Percentiles rank a stretch among this genome's conserved stretches.
Conservation (phyloP, 2,888 invertebrate genomes). For the Chesias legatella region DNA sequence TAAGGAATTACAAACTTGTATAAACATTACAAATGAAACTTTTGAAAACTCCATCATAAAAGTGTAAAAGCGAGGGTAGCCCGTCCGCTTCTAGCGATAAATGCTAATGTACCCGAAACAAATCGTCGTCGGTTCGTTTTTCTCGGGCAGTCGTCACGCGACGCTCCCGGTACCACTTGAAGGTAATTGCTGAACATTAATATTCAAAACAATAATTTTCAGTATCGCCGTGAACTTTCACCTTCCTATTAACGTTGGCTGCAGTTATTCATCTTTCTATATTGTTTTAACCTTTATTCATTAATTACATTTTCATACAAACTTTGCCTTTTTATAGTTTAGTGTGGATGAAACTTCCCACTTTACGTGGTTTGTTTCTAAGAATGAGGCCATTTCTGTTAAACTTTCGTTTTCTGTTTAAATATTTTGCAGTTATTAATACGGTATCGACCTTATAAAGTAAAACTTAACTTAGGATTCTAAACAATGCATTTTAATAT, state of each 20-base stretch:
- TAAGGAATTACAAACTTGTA: background rate
- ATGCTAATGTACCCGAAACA: conserved; percentile 45
- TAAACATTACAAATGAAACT: background rate
- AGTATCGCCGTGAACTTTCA: conserved; percentile 64
- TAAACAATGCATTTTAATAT: conserved; percentile 30
- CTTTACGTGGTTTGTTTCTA: too few relatives aligned
- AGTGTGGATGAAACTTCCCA: too few relatives aligned
- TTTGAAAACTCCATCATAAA: conserved; percentile 11
- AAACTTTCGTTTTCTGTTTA: conserved; percentile 59
- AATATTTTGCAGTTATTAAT: conserved; percentile 42
- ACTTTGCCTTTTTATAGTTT: too few relatives aligned
- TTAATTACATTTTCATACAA: too few relatives aligned
- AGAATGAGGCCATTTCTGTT: conserved; percentile 13
- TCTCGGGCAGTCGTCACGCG: conserved; percentile 57
- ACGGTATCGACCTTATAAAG: conserved; percentile 51
- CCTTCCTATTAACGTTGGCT: conserved; percentile 37
- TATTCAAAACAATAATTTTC: conserved; percentile 63
- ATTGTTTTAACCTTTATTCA: too few relatives aligned
- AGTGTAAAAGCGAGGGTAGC: conserved; percentile 29
- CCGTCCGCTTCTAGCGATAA: conserved; percentile 36
- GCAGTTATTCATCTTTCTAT: too few relatives aligned
- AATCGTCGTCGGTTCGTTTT: conserved; percentile 51
- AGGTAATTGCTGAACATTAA: conserved; percentile 64
- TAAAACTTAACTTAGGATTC: conserved; percentile 29
- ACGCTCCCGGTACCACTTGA: conserved; percentile 62